Percentiles rank a stretch among this genome's conserved stretches.
Evolutionary conservation across 2,888 invertebrate genomes (phyloP).

Genomic region (Melanchra persicariae): DNA sequence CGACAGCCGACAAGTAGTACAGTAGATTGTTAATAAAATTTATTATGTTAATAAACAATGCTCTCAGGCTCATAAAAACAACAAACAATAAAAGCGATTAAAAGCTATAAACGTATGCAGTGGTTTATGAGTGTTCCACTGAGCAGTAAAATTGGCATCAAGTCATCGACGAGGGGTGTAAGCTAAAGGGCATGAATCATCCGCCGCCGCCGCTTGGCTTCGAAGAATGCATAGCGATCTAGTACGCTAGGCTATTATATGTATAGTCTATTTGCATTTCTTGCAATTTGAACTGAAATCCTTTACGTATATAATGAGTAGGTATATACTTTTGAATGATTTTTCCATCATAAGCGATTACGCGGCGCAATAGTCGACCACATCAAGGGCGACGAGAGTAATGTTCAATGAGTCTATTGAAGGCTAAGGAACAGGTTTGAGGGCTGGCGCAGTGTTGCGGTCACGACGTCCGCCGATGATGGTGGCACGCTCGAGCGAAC

Average conservation of each 20-base stretch:
- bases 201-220: conserved; percentile 52
- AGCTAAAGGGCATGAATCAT: conserved; percentile 75
- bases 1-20: conserved; percentile 39
- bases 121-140: conserved; percentile 79
- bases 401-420: conserved; percentile 67
- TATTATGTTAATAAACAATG: conserved; percentile 64
- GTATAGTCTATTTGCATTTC: conserved; percentile 38
- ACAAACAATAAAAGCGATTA: conserved; percentile 72
- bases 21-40: conserved; percentile 58
- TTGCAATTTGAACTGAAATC: conserved; percentile 52
- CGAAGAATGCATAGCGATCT: conserved; percentile 56
- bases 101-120: conserved; percentile 75
- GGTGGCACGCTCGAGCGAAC: conserved; percentile 80
- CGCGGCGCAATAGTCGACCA: conserved; percentile 53
- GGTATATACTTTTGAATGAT: conserved; percentile 50
- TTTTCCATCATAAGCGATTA: conserved; percentile 56
- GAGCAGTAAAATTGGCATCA: conserved; percentile 81
- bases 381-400: conserved; percentile 61
- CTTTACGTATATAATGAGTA: conserved; percentile 37
- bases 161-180: conserved; percentile 76
- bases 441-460: conserved; percentile 82
- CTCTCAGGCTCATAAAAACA: conserved; percentile 69
- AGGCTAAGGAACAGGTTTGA: conserved; percentile 83
- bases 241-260: conserved; percentile 39
- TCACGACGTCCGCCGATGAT: conserved; percentile 79